Base-by-base conservation (phyloP, 1,140 invertebrate species). In the Meloidogyne floridensis region DNA sequence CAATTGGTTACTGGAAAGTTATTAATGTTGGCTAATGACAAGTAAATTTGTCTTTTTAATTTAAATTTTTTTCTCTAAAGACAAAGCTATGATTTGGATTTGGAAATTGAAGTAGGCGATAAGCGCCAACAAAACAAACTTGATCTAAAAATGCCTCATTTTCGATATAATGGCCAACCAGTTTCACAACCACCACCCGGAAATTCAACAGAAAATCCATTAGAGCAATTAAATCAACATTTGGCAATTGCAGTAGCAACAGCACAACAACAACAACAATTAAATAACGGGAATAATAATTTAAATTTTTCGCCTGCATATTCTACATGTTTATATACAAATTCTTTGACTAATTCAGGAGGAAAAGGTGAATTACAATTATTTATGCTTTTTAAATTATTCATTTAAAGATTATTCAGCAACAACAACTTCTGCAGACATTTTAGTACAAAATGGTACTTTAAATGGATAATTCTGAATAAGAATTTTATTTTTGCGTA, bases 121-220 rank as follows among this genome's bases (percentile, higher is more conserved):
- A 32, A 75, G 32, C 11, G 15, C 9, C 74, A 75, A 10, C 42
- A 75, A 11, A 99, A 98, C 90, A 95, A 94, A 42, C 92, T 99
- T 87, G 97, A 99, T 92, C 92, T 99, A 84, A 99, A 99, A 92
- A 99, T 98, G 92, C 97, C 97, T 9, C 98, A 97, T 93, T 99
- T 99, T 91, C 91, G 93, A 53, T 93, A 92, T 85, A 91, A 90
- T 56, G 91, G 91, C 11, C 94, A 94, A 69, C 94, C 84, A 3
- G 51, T 42, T 10, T 32, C n/a, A 9, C n/a, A 51, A n/a, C 1
- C 93, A 94, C 80, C 94, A 95, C 7, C 95, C 1, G 84, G 80
- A 20, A n/a, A 47, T 56, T 65, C 72, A 11, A 51, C 75, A 20
- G 84, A 86, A 80, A 84, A 65, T 43, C 82, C 84, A 10, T 76